Evolutionary conservation across 2,797 vertebrate genomes (phyloP), one percentile per base, ranked within the genome.

Genomic region (Salmo trutta): DNA sequence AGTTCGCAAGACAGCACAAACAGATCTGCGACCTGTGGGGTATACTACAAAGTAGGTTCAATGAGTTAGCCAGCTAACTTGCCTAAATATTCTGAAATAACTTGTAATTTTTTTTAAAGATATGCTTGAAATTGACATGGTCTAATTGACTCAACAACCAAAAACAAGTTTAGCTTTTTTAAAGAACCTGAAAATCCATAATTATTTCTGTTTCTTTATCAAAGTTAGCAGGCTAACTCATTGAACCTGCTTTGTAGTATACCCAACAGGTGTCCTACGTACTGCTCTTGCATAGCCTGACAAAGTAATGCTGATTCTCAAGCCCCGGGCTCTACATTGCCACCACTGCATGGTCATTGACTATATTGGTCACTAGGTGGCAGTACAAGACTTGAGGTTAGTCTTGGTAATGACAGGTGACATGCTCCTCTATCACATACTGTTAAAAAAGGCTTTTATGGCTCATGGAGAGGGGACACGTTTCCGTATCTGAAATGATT

Each of bases 291-390:
- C 41, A 3, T 47, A 2, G 41, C 12, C 41, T 47, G 41, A 47
- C 41, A 47, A 47, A 12, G 10, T 47, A 47, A 47, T 47, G 8
- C 10, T 47, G 41, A 12, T 47, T 10, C 10, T 47, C 41, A 2
- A 47, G 8, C 41, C 10, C 41, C 7, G 36, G 36, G 17, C 56
- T 62, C 65, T 1, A 17, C 17, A 4, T 59, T 3, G 5, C 19
- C 1, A 27, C 17, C 19, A 14, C 27, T 21, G 24, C 36, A 4
- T 31, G 78, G 83, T 66, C 15, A 52, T 84, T 67, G 16, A 67
- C 5, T 0, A 1, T 1, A 10, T 75, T 17, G 24, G 71, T 81
- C 89, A 87, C 76, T 66, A 87, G 89, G 80, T 88, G 90, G 85
- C 88, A 84, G 82, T 84, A 87, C 73, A 85, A 71, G 47, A 73